Conservation (phyloP, 2,113 vertebrate species). For the Pseudolaguvia tuberculata region DNA sequence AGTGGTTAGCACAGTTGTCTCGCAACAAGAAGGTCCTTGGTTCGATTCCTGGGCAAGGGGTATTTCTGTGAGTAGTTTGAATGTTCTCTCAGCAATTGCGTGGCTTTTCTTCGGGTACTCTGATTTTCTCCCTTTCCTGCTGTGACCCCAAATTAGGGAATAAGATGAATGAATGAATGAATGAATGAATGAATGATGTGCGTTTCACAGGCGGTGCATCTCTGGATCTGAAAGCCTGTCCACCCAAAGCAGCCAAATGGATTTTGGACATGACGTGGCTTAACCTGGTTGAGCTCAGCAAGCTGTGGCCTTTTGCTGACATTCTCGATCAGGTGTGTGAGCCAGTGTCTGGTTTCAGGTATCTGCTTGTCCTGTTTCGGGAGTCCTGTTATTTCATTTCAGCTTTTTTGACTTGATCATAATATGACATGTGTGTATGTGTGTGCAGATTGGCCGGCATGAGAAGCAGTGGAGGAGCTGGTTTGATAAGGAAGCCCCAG, state of each 20-base stretch:
- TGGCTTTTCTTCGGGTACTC: too few species aligned
- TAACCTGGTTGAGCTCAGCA: conserved; percentile 92
- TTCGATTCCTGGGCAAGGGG: too few species aligned
- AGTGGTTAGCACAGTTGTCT: too few species aligned
- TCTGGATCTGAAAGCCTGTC: conserved; percentile 87
- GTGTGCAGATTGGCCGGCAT: conserved; percentile 77
- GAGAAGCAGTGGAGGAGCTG: conserved; percentile 93
- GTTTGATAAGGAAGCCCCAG: conserved; percentile 93
- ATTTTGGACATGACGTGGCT: conserved; percentile 96
- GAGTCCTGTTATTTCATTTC: too few species aligned
- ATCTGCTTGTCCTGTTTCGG: not conserved
- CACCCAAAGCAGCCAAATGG: conserved; percentile 89
- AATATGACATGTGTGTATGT: conserved; percentile 1
- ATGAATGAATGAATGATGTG: too few species aligned
- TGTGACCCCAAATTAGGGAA: too few species aligned
- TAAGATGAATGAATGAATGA: too few species aligned
- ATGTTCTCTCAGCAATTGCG: too few species aligned
- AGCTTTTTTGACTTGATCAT: too few species aligned
- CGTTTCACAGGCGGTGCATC: conserved; percentile 86
- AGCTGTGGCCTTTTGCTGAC: conserved; percentile 86
- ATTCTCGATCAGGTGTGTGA: conserved; percentile 79
- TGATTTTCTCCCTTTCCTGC: too few species aligned
- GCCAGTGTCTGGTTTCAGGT: not conserved
- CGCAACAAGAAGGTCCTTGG: too few species aligned
- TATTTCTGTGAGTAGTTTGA: too few species aligned